These are phyloP conservation scores for Cynodonichthys magdalenae DNA, from an alignment of 2,797 vertebrate species.

Conservation along the genomic window DNA sequence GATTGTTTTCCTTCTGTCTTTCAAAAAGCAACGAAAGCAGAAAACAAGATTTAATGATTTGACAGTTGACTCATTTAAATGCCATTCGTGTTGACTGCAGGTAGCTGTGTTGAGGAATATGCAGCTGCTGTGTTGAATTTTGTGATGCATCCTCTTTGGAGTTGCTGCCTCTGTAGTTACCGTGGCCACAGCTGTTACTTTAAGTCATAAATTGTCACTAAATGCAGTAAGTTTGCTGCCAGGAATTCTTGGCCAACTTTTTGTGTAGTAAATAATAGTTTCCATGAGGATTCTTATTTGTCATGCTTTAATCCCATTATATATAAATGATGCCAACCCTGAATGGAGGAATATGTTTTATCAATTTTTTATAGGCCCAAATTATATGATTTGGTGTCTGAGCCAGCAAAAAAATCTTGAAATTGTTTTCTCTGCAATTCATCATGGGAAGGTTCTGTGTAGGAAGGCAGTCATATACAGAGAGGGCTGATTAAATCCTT, in stretches of 20 bases:
- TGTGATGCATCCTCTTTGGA: constrained; percentile 16
- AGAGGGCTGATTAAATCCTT: neutral
- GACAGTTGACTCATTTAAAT: constrained; percentile 56
- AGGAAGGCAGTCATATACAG: neutral
- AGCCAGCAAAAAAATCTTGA: neutral
- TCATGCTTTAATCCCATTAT: neutral
- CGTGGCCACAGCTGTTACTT: neutral
- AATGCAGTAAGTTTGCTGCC: neutral
- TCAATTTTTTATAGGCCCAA: neutral
- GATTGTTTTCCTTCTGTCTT: constrained; percentile 48
- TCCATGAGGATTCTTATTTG: constrained; percentile 1
- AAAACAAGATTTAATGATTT: constrained; percentile 56
- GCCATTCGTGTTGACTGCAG: constrained; percentile 26
- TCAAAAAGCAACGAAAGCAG: constrained; percentile 27
- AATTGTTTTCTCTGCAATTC: constrained; percentile 10
- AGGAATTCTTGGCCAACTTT: constrained; percentile 1
- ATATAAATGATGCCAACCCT: neutral
- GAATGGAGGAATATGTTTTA: constrained; percentile 3
- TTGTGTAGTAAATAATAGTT: constrained; percentile 6
- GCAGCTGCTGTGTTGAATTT: constrained; percentile 27
- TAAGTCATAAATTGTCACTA: constrained; percentile 20
- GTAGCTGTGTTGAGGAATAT: constrained; percentile 15
- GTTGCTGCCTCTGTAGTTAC: constrained; percentile 10
- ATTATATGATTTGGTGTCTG: neutral
- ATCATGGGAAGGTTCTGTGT: neutral